Percentiles rank a stretch among this genome's conserved stretches.
Conservation (phyloP, 2,113 vertebrate species). For the Scortum barcoo region DNA sequence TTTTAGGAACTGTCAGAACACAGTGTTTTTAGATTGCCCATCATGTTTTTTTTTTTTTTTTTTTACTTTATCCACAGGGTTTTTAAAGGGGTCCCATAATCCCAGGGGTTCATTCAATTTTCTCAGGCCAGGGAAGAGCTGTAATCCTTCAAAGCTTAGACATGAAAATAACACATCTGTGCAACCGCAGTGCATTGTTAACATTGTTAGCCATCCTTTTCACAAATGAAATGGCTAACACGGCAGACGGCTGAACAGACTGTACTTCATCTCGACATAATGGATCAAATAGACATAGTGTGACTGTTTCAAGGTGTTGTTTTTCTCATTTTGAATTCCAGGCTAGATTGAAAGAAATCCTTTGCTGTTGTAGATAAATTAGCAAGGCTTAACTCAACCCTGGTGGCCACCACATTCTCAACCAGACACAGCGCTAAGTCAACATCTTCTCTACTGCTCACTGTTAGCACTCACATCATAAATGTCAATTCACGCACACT, state of each 20-base stretch:
- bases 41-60: neutral
- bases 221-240: slow-evolving; percentile 47
- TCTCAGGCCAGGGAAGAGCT: neutral
- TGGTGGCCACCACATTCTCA: slow-evolving; percentile 54
- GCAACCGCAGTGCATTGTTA: slow-evolving; percentile 43
- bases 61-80: neutral
- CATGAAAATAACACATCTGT: slow-evolving; percentile 47
- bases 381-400: slow-evolving; percentile 50
- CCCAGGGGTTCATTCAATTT: slow-evolving; percentile 15
- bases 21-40: neutral
- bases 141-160: slow-evolving; percentile 24
- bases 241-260: slow-evolving; percentile 42
- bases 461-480: slow-evolving; percentile 79
- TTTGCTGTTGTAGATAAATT: slow-evolving; percentile 68
- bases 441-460: slow-evolving; percentile 73
- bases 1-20: neutral
- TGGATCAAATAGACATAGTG: slow-evolving; percentile 40
- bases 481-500: slow-evolving; percentile 78
- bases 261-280: slow-evolving; percentile 53
- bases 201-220: slow-evolving; percentile 31
- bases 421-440: slow-evolving; percentile 61
- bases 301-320: slow-evolving; percentile 45
- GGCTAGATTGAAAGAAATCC: slow-evolving; percentile 55
- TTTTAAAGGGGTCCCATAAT: slow-evolving; percentile 1
- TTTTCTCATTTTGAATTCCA: slow-evolving; percentile 27